phyloP scores from a whole-genome alignment of 2,888 invertebrate genomes.

The Rapana venosa region DNA sequence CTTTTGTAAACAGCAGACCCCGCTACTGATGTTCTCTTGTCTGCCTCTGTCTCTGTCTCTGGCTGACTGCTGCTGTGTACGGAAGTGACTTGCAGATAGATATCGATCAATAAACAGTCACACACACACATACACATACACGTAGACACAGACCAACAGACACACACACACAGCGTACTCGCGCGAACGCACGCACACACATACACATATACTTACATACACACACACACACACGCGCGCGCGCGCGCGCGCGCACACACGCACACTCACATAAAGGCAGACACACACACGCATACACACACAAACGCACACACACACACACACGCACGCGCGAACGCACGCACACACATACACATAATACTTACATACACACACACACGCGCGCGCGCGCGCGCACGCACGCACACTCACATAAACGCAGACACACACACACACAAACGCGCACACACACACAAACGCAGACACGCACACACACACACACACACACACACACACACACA shows the following conservation, averaged over 20 bases:
- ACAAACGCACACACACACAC: too few species aligned
- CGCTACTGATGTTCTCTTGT: too few species aligned
- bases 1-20: too few species aligned
- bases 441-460: not conserved
- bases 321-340: too few species aligned
- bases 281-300: not conserved
- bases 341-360: not conserved
- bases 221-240: not conserved
- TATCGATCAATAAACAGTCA: too few species aligned
- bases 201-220: not conserved
- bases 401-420: not conserved
- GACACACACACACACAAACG: not conserved
- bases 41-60: too few species aligned
- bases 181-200: too few species aligned
- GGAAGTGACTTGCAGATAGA: too few species aligned
- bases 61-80: too few species aligned
- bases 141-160: not conserved
- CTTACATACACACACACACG: not conserved
- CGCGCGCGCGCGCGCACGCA: not conserved
- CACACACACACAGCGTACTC: too few species aligned
- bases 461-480: not conserved
- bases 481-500: slow-evolving; percentile 6
- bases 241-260: not conserved
- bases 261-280: not conserved
- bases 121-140: not conserved